These are phyloP conservation scores for Brachylomia viminalis DNA, from an alignment of 2,888 invertebrate genomes.

Conservation along the genomic window DNA sequence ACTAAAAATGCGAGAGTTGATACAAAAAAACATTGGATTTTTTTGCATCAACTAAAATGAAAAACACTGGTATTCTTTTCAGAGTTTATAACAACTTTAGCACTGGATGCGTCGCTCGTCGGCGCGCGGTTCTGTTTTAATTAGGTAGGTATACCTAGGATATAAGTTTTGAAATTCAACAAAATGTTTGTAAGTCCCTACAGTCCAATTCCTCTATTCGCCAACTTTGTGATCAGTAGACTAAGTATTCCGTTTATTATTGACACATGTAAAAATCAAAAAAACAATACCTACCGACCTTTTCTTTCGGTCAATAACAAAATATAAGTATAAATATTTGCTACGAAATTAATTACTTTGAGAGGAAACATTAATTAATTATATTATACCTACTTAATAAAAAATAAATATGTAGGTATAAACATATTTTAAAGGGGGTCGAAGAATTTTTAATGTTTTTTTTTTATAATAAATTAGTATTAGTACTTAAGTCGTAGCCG, in stretches of 20 bases:
- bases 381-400: no score
- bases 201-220: no score
- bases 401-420: no score
- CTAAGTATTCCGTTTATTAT: not conserved
- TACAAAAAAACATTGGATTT: not conserved
- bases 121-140: no score
- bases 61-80: not conserved
- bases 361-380: no score
- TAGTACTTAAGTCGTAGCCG: conserved; percentile 36
- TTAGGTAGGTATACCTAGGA: no score
- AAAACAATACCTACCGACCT: not conserved
- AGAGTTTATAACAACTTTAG: not conserved
- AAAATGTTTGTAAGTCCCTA: not conserved
- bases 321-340: conserved; percentile 6
- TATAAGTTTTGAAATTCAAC: not conserved
- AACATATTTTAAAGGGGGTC: no score
- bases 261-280: not conserved
- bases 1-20: not conserved
- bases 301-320: not conserved
- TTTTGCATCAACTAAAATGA: no score
- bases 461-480: no score
- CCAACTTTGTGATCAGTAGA: not conserved
- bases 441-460: no score
- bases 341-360: no score
- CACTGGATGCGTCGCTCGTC: not conserved